Evolutionary conservation across 2,113 vertebrate species (phyloP).

Genomic region (Propithecus coquereli): DNA sequence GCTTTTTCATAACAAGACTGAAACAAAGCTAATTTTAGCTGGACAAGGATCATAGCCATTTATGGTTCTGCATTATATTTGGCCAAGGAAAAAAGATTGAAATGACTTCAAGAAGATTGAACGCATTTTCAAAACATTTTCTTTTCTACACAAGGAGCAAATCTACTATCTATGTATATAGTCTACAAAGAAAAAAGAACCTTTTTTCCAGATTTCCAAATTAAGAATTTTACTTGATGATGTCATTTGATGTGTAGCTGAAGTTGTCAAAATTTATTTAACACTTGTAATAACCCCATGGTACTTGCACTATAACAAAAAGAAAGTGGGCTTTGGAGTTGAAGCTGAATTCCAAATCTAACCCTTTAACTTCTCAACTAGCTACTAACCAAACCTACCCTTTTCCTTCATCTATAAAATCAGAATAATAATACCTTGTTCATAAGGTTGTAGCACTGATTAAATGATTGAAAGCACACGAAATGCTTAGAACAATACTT

Average conservation of each 20-base stretch:
- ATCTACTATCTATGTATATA: background rate
- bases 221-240: constrained; percentile 32
- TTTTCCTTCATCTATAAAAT: background rate
- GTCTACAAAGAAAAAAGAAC: background rate
- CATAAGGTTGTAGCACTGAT: background rate
- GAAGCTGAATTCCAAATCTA: background rate
- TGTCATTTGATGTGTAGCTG: background rate
- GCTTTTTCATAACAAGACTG: background rate
- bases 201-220: background rate
- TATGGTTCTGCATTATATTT: background rate
- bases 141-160: background rate
- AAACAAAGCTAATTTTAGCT: constrained; percentile 47
- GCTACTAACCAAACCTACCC: background rate
- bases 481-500: background rate
- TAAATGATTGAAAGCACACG: background rate
- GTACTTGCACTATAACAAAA: background rate
- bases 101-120: background rate
- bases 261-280: background rate
- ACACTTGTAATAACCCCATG: background rate
- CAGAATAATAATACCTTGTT: background rate
- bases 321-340: background rate
- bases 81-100: background rate
- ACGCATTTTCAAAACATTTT: background rate
- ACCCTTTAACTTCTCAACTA: background rate
- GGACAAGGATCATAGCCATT: background rate